phyloP scores from a whole-genome alignment of 2,113 vertebrate genomes.

The Asarcornis scutulata region DNA sequence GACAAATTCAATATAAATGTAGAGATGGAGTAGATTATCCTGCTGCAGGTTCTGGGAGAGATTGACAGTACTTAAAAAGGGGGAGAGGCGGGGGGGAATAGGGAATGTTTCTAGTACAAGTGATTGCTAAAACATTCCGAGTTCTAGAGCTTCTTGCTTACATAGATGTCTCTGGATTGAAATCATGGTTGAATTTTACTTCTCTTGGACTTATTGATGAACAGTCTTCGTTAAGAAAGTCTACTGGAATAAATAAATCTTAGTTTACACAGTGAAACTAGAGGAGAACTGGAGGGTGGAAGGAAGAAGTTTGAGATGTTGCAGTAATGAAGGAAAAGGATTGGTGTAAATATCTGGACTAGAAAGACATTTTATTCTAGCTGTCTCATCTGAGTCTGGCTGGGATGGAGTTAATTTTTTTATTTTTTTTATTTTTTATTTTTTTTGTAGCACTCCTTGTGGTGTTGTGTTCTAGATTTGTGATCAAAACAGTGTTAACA shows the following conservation, averaged over 20 bases:
- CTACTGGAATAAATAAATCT: accelerated
- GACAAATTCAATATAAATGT: slow-evolving; percentile 47
- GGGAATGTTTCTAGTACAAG: not conserved
- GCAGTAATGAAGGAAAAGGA: not conserved
- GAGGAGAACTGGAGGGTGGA: not conserved
- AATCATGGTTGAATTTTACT: not conserved
- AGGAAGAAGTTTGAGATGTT: not conserved
- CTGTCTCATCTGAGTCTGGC: not conserved
- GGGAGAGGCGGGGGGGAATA: not conserved
- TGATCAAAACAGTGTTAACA: accelerated
- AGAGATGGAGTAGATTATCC: slow-evolving; percentile 39
- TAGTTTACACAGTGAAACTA: not conserved
- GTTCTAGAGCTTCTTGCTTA: not conserved
- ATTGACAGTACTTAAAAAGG: slow-evolving; percentile 22
- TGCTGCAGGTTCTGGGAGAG: slow-evolving; percentile 9
- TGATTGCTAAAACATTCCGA: not conserved
- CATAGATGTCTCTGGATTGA: not conserved
- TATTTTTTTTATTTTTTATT: not conserved
- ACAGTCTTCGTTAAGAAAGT: not conserved
- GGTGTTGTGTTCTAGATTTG: not conserved
- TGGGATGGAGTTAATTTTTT: not conserved
- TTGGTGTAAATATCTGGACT: not conserved
- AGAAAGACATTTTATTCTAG: not conserved
- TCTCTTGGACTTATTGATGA: not conserved
- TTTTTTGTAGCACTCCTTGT: not conserved